Evolutionary conservation across 1,140 invertebrate species (phyloP).

Genomic region (Conopomorpha cramerella): DNA sequence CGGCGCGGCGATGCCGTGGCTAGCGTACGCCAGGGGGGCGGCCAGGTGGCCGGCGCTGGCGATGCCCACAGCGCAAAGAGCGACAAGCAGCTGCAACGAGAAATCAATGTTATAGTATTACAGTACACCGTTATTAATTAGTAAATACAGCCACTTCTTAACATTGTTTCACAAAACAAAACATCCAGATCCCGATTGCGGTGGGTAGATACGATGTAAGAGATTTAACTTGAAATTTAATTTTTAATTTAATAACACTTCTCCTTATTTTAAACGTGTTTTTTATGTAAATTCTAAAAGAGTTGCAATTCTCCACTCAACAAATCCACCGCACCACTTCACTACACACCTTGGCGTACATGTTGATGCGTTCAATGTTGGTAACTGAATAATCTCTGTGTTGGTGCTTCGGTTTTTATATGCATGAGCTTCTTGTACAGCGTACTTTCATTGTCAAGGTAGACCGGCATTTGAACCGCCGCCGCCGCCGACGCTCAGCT

Average conservation of each 20-base stretch:
- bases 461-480: slow-evolving; percentile 19
- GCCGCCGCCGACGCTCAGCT: no score
- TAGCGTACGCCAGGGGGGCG: slow-evolving; percentile 9
- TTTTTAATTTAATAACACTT: no score
- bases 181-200: no score
- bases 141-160: no score
- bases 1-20: slow-evolving; percentile 10
- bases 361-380: slow-evolving; percentile 46
- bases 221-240: no score
- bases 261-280: no score
- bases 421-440: slow-evolving; percentile 18
- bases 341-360: slow-evolving; percentile 50
- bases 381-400: slow-evolving; percentile 50
- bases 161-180: no score
- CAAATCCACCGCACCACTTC: background rate
- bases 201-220: no score
- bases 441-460: slow-evolving; percentile 57
- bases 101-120: no score
- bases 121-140: no score
- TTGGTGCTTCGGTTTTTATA: slow-evolving; percentile 42
- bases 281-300: no score
- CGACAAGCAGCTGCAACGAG: slow-evolving; percentile 17
- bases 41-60: slow-evolving; percentile 25
- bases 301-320: background rate
- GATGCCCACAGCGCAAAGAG: slow-evolving; percentile 27